A percentile compares a stretch with the other conserved stretches of the same genome.
These are phyloP conservation scores for Apamea crenata DNA, from an alignment of 2,888 invertebrate genomes.

Conservation along the genomic window DNA sequence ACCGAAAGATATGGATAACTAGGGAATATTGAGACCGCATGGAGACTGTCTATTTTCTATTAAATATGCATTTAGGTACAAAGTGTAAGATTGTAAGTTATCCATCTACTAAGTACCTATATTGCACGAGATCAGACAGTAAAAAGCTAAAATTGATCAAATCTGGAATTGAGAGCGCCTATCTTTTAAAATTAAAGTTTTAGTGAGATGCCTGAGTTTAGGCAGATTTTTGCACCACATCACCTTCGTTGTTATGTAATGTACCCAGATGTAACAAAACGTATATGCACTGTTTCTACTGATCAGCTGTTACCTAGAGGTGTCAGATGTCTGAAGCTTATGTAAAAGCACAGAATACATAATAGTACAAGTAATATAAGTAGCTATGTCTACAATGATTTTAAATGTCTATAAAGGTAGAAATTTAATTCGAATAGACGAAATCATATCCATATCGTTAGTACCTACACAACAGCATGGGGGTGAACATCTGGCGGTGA, in stretches of 20 bases:
- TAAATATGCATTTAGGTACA: background rate
- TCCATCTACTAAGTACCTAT: background rate
- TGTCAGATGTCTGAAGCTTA: background rate
- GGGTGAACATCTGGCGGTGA: conserved; percentile 84
- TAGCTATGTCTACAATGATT: background rate
- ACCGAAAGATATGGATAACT: conserved; percentile 3
- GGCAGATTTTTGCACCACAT: background rate
- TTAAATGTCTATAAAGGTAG: background rate
- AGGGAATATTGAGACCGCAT: background rate
- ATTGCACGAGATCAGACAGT: background rate
- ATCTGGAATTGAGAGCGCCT: background rate
- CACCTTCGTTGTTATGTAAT: background rate
- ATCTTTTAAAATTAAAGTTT: background rate
- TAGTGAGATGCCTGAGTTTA: background rate
- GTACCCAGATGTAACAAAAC: background rate
- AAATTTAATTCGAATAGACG: background rate
- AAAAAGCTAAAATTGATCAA: background rate
- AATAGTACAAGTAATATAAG: too few relatives aligned
- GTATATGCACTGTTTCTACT: background rate
- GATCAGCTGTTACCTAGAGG: background rate
- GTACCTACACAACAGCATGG: conserved; percentile 62
- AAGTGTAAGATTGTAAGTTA: background rate
- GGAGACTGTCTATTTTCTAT: background rate
- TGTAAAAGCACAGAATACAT: too few relatives aligned
- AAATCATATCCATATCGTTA: conserved; percentile 48